Evolutionary conservation across 2,797 vertebrate species (phyloP).

Genomic region (Ctenopoma kingsleyae): DNA sequence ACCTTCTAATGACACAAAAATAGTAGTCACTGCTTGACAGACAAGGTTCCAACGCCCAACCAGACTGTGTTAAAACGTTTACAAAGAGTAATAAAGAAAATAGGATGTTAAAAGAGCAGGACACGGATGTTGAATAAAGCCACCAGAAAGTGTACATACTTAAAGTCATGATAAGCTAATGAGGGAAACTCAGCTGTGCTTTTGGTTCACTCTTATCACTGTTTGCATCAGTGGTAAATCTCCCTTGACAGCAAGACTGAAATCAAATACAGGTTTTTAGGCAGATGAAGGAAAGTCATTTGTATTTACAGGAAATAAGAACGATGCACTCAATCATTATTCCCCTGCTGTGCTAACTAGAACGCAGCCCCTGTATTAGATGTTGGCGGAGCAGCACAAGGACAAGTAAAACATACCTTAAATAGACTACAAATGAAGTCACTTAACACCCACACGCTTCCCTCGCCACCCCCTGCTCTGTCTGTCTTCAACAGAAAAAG

Average conservation of each 20-base stretch:
- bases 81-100: slow-evolving; percentile 79
- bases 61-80: slow-evolving; percentile 67
- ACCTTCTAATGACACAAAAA: slow-evolving; percentile 79
- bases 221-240: slow-evolving; percentile 74
- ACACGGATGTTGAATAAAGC: slow-evolving; percentile 82
- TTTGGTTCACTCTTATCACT: slow-evolving; percentile 67
- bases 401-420: slow-evolving; percentile 84
- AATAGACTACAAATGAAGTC: slow-evolving; percentile 86
- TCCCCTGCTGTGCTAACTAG: slow-evolving; percentile 66
- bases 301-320: slow-evolving; percentile 74
- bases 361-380: slow-evolving; percentile 65
- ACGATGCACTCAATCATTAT: slow-evolving; percentile 64
- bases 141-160: slow-evolving; percentile 68
- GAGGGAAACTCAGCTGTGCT: slow-evolving; percentile 59
- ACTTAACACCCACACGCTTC: slow-evolving; percentile 81
- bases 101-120: slow-evolving; percentile 79
- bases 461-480: slow-evolving; percentile 76
- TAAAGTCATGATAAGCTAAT: slow-evolving; percentile 71
- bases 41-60: slow-evolving; percentile 74
- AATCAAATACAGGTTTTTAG: slow-evolving; percentile 69
- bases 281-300: slow-evolving; percentile 63
- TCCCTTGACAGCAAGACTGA: slow-evolving; percentile 65
- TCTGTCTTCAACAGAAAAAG: slow-evolving; percentile 78
- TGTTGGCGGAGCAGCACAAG: slow-evolving; percentile 75
- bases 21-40: slow-evolving; percentile 63